Conservation (phyloP, 2,797 vertebrate species). For the Rallus crepitans region DNA sequence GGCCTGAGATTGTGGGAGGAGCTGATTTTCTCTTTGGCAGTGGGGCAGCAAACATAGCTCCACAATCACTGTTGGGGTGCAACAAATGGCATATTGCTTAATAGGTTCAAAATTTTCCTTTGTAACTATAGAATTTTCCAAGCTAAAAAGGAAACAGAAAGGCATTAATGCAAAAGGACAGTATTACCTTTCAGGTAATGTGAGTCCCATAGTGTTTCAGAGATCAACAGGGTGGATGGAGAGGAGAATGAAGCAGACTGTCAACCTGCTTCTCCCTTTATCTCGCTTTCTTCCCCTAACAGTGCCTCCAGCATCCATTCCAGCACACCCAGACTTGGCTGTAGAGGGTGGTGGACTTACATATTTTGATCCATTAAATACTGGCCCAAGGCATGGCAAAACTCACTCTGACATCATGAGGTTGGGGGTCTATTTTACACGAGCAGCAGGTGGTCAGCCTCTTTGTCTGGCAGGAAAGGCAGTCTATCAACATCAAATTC, state of each 20-base stretch:
- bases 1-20: background rate
- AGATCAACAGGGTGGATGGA: background rate
- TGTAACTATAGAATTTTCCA: background rate
- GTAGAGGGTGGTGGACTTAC: background rate
- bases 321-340: background rate
- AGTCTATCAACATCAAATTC: slow-evolving; percentile 41
- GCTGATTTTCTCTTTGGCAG: background rate
- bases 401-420: slow-evolving; percentile 31
- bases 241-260: background rate
- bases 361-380: slow-evolving; percentile 5
- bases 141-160: background rate
- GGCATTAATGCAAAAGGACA: background rate
- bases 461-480: slow-evolving; percentile 35
- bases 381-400: background rate
- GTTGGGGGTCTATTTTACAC: slow-evolving; percentile 37
- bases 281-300: background rate
- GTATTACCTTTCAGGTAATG: background rate
- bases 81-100: background rate
- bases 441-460: background rate
- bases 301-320: background rate
- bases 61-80: background rate
- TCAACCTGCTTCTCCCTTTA: background rate
- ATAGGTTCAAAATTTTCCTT: background rate
- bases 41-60: background rate
- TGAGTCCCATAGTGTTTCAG: background rate